These are phyloP conservation scores for Polyodon spathula DNA, from an alignment of 2,113 vertebrate genomes.

Conservation along the genomic window DNA sequence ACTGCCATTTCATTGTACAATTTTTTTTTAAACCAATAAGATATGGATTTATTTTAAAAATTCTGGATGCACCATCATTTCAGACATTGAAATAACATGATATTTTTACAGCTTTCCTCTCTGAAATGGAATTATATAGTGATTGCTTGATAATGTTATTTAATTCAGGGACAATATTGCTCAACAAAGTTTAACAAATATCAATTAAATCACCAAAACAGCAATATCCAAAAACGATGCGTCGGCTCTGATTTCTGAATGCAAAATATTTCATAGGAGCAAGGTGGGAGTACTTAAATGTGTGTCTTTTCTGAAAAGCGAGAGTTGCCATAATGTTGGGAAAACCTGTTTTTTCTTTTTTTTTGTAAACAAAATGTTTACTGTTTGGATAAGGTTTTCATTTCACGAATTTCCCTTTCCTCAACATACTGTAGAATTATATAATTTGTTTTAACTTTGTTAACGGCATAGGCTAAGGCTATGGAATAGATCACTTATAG, in stretches of 20 bases:
- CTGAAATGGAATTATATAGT: conserved; percentile 43
- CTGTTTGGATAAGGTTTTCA: too few species aligned
- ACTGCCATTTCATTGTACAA: background rate
- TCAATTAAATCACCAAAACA: conserved; percentile 31
- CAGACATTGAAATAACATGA: conserved; percentile 31
- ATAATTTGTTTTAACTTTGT: too few species aligned
- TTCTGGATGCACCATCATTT: conserved; percentile 15
- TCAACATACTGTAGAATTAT: too few species aligned
- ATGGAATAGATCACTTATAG: too few species aligned
- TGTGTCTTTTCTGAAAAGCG: too few species aligned
- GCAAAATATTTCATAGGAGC: background rate
- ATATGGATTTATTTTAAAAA: background rate
- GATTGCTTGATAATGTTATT: conserved; percentile 35
- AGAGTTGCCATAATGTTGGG: too few species aligned
- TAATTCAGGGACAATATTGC: conserved; percentile 29
- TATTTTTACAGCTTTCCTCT: conserved; percentile 30
- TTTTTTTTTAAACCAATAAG: conserved; percentile 3
- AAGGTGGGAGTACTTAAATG: background rate
- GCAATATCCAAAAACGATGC: conserved; percentile 24
- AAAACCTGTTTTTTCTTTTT: too few species aligned
- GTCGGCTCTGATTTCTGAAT: conserved; percentile 13
- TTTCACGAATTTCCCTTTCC: too few species aligned
- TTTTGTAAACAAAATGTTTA: too few species aligned
- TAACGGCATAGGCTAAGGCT: too few species aligned
- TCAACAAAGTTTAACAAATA: conserved; percentile 31